Percentiles rank a stretch among this genome's conserved stretches.
phyloP scores from a whole-genome alignment of 2,888 invertebrate genomes.

The Volucella bombylans region DNA sequence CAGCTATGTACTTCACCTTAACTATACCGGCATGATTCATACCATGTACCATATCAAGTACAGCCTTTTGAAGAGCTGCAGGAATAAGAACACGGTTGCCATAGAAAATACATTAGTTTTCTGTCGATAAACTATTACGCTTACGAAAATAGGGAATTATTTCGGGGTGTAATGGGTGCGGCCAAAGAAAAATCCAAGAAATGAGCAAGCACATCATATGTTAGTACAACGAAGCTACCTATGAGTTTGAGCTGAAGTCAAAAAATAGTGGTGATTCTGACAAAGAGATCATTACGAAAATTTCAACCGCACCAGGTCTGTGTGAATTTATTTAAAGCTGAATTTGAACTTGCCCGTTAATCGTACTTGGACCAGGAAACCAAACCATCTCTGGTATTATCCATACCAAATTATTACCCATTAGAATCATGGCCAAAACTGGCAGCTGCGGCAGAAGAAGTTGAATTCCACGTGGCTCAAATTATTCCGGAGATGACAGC shows the following conservation, averaged over 20 bases:
- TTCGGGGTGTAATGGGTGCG: not conserved
- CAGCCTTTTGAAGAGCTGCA: too few species aligned
- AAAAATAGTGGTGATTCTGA: constrained; percentile 82
- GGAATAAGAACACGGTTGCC: constrained; percentile 48
- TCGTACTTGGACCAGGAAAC: constrained; percentile 77
- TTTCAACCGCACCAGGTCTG: constrained; percentile 86
- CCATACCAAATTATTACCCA: constrained; percentile 88
- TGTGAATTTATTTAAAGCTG: constrained; percentile 84
- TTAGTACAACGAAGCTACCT: constrained; percentile 78
- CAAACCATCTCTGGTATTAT: constrained; percentile 85
- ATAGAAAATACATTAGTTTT: not conserved
- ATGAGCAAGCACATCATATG: constrained; percentile 84
- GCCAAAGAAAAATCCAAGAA: constrained; percentile 82
- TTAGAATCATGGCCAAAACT: constrained; percentile 84
- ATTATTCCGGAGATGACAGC: constrained; percentile 90
- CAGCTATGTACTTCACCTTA: constrained; percentile 80
- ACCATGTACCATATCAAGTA: too few species aligned
- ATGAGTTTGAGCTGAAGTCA: constrained; percentile 78
- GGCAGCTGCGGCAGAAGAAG: constrained; percentile 86
- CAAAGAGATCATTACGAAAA: constrained; percentile 84
- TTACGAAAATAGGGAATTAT: not conserved
- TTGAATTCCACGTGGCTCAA: constrained; percentile 90
- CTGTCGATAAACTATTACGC: too few species aligned
- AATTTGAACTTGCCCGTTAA: constrained; percentile 80
- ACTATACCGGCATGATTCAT: constrained; percentile 78